A percentile compares a stretch with the other conserved stretches of the same genome.
Conservation (phyloP, 1,140 invertebrate genomes). For the Mylabris phalerata region DNA sequence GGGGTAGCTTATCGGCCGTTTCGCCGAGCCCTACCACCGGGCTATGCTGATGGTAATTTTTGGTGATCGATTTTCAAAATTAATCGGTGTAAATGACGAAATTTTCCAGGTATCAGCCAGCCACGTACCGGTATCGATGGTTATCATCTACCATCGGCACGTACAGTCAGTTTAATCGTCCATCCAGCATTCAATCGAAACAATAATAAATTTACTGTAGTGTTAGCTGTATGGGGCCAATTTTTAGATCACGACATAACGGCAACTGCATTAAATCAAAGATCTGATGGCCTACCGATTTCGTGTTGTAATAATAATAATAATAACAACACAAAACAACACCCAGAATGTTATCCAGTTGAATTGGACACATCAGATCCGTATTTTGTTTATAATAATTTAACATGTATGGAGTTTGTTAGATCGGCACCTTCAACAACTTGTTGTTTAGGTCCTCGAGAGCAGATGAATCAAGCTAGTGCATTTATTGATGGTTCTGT, state of each 20-base stretch:
- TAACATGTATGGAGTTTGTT: slow-evolving; percentile 78
- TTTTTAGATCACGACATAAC: slow-evolving; percentile 95
- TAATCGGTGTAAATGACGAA: neutral
- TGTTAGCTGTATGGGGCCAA: slow-evolving; percentile 88
- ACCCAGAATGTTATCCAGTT: slow-evolving; percentile 81
- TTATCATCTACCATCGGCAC: slow-evolving; percentile 57
- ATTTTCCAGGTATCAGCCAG: slow-evolving; percentile 52
- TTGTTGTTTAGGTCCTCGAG: slow-evolving; percentile 72
- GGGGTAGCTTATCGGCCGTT: slow-evolving; percentile 74
- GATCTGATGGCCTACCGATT: slow-evolving; percentile 56
- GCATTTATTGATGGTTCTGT: slow-evolving; percentile 86
- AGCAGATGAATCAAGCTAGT: slow-evolving; percentile 87
- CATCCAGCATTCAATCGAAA: slow-evolving; percentile 63
- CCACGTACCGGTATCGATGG: slow-evolving; percentile 55
- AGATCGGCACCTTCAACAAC: slow-evolving; percentile 77
- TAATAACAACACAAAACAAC: slow-evolving; percentile 39
- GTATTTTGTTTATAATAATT: slow-evolving; percentile 55
- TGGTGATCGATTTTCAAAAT: too few species aligned
- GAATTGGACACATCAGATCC: slow-evolving; percentile 58
- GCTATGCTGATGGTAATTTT: slow-evolving; percentile 65
- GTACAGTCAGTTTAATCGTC: slow-evolving; percentile 64
- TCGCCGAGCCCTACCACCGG: slow-evolving; percentile 61
- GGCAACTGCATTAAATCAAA: slow-evolving; percentile 68
- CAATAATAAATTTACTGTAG: slow-evolving; percentile 69
- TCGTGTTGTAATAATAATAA: slow-evolving; percentile 49